Evolutionary conservation across 1,140 invertebrate species (phyloP), one percentile per base, ranked within the genome.

Genomic region (Musca vetustissima): DNA sequence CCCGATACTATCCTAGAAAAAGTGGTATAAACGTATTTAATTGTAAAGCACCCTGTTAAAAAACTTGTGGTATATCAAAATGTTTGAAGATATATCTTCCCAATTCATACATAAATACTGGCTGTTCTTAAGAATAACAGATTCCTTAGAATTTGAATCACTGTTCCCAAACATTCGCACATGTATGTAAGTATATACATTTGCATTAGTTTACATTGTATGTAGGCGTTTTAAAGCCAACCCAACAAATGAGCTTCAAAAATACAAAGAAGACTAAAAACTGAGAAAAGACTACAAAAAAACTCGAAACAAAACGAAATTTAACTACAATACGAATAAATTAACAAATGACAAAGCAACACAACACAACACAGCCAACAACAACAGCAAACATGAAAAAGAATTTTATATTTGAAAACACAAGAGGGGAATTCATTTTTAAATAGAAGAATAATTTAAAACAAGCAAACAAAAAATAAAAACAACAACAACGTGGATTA

Each of bases 331-430:
- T 28, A 14, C 22, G 24, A 67, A 53, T 15, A 55, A 13, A 32
- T 32, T 52, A 47, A 67, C 50, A 53, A 43, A 66, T 11, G n/a
- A n/a, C 68, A 47, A 61, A 43, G n/a, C n/a, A n/a, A 66, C 19
- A 55, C 25, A 25, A 48, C n/a, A 65, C 50, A 67, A 70, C 67
- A 43, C 55, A 14, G 59, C 21, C 70, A 32, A 52, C 71, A 72
- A 70, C 71, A 68, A 17, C 22, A 50, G 7, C 67, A 22, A 11
- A 9, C 19, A 21, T 32, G 6, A 57, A 61, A 52, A 15, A 64
- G 32, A 36, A 70, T 17, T 8, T 13, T 9, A 52, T 15, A 52
- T 49, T 17, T 15, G 55, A 32, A 14, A 47, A 43, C 36, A 43
- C 36, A 43, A 43, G 36, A 13, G 36, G 36, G 36, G 36, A 43